Percentiles rank a stretch among this genome's conserved stretches.
Evolutionary conservation across 2,113 vertebrate genomes (phyloP).

Genomic region (Telmatochromis sp.): DNA sequence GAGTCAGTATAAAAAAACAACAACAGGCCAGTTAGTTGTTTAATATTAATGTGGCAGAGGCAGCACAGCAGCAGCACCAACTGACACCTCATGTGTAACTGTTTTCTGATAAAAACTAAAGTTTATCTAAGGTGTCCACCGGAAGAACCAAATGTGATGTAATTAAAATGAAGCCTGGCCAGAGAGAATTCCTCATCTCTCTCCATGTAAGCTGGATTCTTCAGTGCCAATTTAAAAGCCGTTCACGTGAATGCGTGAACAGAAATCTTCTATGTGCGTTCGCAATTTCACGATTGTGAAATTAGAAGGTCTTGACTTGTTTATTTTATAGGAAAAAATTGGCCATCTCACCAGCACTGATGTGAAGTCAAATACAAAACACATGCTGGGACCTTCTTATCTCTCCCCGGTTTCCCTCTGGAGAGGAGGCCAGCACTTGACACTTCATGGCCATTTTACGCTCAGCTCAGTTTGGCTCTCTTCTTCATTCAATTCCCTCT

Average conservation of each 20-base stretch:
- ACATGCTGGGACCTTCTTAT: background rate
- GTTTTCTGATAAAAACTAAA: background rate
- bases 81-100: background rate
- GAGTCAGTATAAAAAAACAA: background rate
- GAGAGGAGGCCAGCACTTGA: slow-evolving; percentile 13
- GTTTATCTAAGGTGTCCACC: background rate
- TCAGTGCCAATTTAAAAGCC: background rate
- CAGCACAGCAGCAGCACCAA: background rate
- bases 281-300: background rate
- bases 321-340: background rate
- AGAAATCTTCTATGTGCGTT: background rate
- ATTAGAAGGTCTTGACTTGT: background rate
- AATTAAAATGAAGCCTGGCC: background rate
- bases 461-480: background rate
- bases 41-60: background rate
- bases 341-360: background rate
- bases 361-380: background rate
- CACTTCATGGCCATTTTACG: slow-evolving; percentile 24
- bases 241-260: fast-evolving
- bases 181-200: background rate
- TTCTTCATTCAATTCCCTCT: background rate
- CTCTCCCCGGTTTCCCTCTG: background rate
- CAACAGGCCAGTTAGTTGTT: background rate
- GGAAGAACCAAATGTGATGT: background rate
- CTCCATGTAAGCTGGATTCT: background rate